Evolutionary conservation across 1,140 invertebrate genomes (phyloP), one percentile per base, ranked within the genome.

Genomic region (Atopsyche davidsoni): DNA sequence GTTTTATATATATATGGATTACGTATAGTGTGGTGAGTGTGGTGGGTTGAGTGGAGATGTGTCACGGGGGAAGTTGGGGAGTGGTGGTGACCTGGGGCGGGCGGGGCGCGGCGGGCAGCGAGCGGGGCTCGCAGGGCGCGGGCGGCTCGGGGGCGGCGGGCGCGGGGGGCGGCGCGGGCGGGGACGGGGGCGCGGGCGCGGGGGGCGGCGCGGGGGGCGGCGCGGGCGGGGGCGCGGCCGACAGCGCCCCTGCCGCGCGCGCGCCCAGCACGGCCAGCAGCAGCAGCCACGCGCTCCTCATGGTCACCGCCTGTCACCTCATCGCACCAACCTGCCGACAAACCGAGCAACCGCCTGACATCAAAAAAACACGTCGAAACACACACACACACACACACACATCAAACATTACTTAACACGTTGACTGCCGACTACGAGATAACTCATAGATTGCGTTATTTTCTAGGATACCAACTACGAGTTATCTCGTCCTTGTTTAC

Each of bases 281-380:
- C 50, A 57, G 43, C 55, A 57, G 50, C 55, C 49, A 40, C 40
- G 41, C 49, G 40, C 55, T 53, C 49, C 55, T 53, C 55, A 56
- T 56, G 39, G 40, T 47, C 50, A 41, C 25, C 50, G 46, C 28
- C 47, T 45, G 55, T 57, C 55, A 57, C 46, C 55, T 57, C 55
- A 57, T 57, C 55, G 55, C n/a, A n/a, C n/a, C n/a, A n/a, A n/a
- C n/a, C n/a, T n/a, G n/a, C n/a, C n/a, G n/a, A n/a, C n/a, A n/a
- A n/a, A n/a, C n/a, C n/a, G n/a, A n/a, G n/a, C n/a, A n/a, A n/a
- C n/a, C n/a, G n/a, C n/a, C n/a, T n/a, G n/a, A n/a, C n/a, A n/a
- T n/a, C n/a, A n/a, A n/a, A n/a, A n/a, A n/a, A n/a, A n/a, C n/a
- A n/a, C n/a, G n/a, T n/a, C n/a, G n/a, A n/a, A n/a, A n/a, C n/a